Evolutionary conservation across 2,797 vertebrate species (phyloP).

Genomic region (Balearica regulorum): DNA sequence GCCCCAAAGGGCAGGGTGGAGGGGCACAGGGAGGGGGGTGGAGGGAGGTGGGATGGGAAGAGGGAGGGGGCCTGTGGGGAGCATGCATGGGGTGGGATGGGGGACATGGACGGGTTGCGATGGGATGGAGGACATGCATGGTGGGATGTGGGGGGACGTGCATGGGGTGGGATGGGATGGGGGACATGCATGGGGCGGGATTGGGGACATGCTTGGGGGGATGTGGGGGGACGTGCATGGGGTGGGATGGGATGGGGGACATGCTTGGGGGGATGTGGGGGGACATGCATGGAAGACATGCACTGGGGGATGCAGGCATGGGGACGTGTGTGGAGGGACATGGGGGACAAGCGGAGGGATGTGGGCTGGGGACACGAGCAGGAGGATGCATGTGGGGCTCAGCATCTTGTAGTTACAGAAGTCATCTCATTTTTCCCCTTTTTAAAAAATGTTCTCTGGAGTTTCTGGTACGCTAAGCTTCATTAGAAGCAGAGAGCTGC

Average conservation of each 20-base stretch:
- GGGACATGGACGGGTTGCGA: too few relatives aligned
- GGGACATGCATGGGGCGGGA: not conserved
- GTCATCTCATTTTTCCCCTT: not conserved
- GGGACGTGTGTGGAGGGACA: not conserved
- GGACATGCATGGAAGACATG: not conserved
- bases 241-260: not conserved
- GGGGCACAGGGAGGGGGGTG: not conserved
- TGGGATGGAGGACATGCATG: not conserved
- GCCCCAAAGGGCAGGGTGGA: not conserved
- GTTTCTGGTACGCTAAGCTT: not conserved
- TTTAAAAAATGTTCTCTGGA: not conserved
- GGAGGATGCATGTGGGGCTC: not conserved
- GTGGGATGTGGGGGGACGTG: not conserved
- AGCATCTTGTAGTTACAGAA: not conserved
- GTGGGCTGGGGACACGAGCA: not conserved
- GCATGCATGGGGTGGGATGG: too few relatives aligned
- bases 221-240: not conserved
- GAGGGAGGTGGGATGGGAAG: not conserved
- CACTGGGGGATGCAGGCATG: not conserved
- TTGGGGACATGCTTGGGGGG: too few relatives aligned
- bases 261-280: too few relatives aligned
- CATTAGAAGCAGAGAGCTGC: not conserved
- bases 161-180: not conserved
- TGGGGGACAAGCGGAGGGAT: not conserved
- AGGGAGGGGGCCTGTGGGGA: too few relatives aligned